phyloP scores from a whole-genome alignment of 2,113 vertebrate species.

The Rhagologus leucostigma region DNA sequence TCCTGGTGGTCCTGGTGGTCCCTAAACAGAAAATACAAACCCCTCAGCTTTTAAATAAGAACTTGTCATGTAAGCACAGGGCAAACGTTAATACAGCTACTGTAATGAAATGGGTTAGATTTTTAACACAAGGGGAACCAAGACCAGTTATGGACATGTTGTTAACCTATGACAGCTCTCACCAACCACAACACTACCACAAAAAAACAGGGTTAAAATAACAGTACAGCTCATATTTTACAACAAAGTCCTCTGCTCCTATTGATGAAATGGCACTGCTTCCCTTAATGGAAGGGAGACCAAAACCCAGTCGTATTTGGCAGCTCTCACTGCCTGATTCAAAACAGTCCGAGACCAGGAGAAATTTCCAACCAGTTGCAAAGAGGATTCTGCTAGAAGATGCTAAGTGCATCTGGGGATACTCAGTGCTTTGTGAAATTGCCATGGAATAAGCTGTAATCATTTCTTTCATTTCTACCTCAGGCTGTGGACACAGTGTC shows the following conservation, averaged over 20 bases:
- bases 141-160: neutral
- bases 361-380: neutral
- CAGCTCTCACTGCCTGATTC: neutral
- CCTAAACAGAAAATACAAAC: slow-evolving; percentile 74
- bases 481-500: neutral
- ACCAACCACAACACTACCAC: neutral
- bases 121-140: neutral
- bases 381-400: neutral
- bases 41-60: neutral
- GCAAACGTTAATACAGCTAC: neutral
- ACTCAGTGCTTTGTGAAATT: neutral
- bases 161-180: neutral
- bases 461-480: neutral
- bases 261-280: neutral
- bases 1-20: slow-evolving; percentile 87
- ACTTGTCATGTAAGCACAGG: neutral
- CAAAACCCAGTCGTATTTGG: neutral
- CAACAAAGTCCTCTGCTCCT: neutral
- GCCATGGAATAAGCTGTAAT: neutral
- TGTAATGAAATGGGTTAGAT: neutral
- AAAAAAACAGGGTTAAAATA: neutral
- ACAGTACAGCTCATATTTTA: neutral
- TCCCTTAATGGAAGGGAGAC: neutral
- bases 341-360: neutral
- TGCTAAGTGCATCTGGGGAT: neutral